Evolutionary conservation across 2,888 invertebrate genomes (phyloP), one percentile per base, ranked within the genome.

Genomic region (Epicampocera succincta): DNA sequence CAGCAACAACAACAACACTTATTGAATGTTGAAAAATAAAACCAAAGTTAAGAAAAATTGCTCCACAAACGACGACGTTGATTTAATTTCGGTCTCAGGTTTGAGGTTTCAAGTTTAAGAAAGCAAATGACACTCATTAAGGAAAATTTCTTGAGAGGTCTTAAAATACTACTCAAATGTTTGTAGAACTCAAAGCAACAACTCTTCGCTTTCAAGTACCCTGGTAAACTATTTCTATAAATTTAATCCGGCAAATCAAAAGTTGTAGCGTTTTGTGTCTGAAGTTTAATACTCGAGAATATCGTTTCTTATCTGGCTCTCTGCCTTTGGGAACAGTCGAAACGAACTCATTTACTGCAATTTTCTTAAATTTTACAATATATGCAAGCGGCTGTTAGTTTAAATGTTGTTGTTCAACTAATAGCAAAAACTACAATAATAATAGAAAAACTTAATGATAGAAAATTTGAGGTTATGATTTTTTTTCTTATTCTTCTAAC

Each of bases 41-140:
- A 63, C 11, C 33, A 15, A 76, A 29, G 38, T 19, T 63, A 44
- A 66, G 69, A 66, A 78, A 74, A 74, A 74, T 74, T 74, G 69
- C 65, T 74, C 71, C 74, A 74, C 77, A 82, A 82, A 78, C 78
- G 74, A 71, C 69, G 69, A 82, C 77, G 77, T 74, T 78, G 82
- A 78, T 74, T 82, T 78, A 78, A 82, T 82, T 82, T 78, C 74
- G 77, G 74, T 74, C 78, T 66, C 19, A 60, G 50, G 46, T 66
- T 76, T 73, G 78, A 46, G 78, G 78, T 79, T 79, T 60, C 60
- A 2, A 25, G 50, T 46, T 52, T 6, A 38, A 56, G 42, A 33
- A 56, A 33, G 8, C 44, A 60, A 58, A 42, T 40, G 15, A 21
- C 33, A 58, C 17, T 15, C 0, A 44, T 50, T 50, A 21, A 2